These are phyloP conservation scores for Prionace glauca DNA, from an alignment of 2,797 vertebrate genomes.

Conservation along the genomic window DNA sequence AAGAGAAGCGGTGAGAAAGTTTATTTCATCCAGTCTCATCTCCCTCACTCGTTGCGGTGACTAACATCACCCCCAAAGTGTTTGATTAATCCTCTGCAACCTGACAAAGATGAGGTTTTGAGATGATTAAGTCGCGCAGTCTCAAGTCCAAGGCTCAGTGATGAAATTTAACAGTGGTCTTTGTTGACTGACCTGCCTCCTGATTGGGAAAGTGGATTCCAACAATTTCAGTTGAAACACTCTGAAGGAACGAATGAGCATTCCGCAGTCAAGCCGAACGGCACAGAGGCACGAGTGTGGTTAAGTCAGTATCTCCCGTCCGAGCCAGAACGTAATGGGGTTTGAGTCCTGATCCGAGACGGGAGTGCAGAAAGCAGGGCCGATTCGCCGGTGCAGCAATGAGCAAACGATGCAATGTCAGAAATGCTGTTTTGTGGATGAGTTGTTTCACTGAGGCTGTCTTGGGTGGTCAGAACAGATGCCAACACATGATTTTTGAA, in stretches of 20 bases:
- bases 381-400: too few species aligned
- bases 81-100: too few species aligned
- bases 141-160: background rate
- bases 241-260: background rate
- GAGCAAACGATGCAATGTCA: background rate
- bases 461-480: background rate
- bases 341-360: background rate
- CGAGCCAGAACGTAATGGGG: background rate
- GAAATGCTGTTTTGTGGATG: background rate
- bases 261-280: background rate
- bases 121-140: background rate
- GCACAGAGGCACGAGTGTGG: background rate
- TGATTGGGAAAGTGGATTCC: background rate
- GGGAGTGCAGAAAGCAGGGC: background rate
- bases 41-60: too few species aligned
- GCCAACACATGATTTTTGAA: background rate
- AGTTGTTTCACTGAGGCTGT: background rate
- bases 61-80: too few species aligned
- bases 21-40: background rate
- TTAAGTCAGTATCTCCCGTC: background rate
- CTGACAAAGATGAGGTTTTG: too few species aligned
- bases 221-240: background rate
- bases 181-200: background rate
- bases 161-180: background rate
- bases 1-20: background rate